Evolutionary conservation across 2,113 vertebrate genomes (phyloP), one percentile per base, ranked within the genome.

Genomic region (Aspiorhynchus laticeps): DNA sequence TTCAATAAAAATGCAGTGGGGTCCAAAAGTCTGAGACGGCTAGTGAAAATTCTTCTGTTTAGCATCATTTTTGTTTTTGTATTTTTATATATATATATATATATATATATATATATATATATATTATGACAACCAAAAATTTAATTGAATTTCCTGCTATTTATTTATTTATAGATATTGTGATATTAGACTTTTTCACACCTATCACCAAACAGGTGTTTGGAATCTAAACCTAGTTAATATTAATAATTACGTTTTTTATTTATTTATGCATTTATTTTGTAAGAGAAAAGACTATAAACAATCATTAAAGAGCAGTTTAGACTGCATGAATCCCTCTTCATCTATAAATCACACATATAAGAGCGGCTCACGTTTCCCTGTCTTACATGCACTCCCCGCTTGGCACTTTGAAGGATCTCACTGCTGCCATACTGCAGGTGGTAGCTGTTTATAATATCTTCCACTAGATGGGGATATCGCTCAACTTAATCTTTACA

Each of bases 381-480:
- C 31, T 4, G 17, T 14, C 12, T 73, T 17, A 4, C 26, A n/a
- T 41, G 19, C 33, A 38, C 15, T 36, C 61, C 43, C 33, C 14
- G 0, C 12, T 14, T 59, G 31, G 6, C n/a, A 15, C 46, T 36
- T 33, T 79, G 19, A 10, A 77, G 53, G 28, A 36, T 86, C 59
- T 46, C 73, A 38, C 5, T 15, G 21, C 15, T n/a, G 24, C 9
- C 4, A 21, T 24, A 61, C 53, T 28, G 78, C 51, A 77, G 85
- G 26, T 84, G 51, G 33, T 79, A 61, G 88, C 79, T 80, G 75
- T 88, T 69, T 78, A 77, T 59, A 19, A 65, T 81, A 56, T 15
- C 31, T 24, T 87, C 90, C 91, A 92, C 90, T 92, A 92, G 91
- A 90, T 90, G 91, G 91, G 21, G 88, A 89, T 90, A 85, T 83